Percentiles rank a stretch among this genome's conserved stretches.
phyloP scores from a whole-genome alignment of 2,113 vertebrate species.

The Chlorodrepanis virens region DNA sequence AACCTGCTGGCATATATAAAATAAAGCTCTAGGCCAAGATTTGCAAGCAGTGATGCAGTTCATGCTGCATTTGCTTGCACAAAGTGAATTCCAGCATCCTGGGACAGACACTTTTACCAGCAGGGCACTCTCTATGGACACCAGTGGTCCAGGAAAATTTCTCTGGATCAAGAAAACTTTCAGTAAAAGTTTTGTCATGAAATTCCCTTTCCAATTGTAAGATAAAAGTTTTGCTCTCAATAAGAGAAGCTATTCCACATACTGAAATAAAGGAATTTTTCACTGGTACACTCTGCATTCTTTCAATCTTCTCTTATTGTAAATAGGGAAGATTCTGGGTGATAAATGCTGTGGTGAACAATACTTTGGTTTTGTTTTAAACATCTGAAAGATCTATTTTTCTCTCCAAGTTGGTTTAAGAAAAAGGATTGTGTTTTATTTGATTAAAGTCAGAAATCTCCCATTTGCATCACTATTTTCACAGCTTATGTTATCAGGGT shows the following conservation, averaged over 20 bases:
- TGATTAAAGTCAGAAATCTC: constrained; percentile 17
- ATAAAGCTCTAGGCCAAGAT: not conserved
- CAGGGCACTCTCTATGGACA: not conserved
- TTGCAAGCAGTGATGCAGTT: not conserved
- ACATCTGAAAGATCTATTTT: not conserved
- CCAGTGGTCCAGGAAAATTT: not conserved
- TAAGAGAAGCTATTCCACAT: not conserved
- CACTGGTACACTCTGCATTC: not conserved
- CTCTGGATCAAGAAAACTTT: not conserved
- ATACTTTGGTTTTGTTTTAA: not conserved
- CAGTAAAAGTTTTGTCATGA: not conserved
- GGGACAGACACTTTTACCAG: not conserved
- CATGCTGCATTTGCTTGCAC: not conserved
- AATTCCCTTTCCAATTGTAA: not conserved
- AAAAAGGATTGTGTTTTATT: not conserved
- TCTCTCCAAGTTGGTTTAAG: not conserved
- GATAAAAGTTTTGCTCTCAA: not conserved
- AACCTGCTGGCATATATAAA: not conserved
- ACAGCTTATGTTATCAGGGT: not conserved
- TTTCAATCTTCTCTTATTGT: not conserved
- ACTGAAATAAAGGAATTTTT: not conserved
- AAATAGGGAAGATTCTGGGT: not conserved
- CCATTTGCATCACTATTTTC: not conserved
- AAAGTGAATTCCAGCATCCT: not conserved
- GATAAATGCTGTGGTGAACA: not conserved